These are phyloP conservation scores for Drosophila picticornis DNA, from an alignment of 2,888 invertebrate species.

Conservation along the genomic window DNA sequence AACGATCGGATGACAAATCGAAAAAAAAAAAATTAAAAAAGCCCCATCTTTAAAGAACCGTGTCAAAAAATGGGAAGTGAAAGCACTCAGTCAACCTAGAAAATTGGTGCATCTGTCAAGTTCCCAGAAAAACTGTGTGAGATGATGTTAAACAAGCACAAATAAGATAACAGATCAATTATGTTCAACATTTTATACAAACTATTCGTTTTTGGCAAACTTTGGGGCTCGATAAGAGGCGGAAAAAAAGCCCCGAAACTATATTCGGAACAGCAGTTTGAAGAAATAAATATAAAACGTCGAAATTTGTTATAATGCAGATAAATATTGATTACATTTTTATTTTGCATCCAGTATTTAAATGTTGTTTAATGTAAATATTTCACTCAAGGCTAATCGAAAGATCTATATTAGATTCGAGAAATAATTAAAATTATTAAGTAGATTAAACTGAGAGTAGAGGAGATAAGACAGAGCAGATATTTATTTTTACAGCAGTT, in stretches of 20 bases:
- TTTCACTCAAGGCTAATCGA: neutral
- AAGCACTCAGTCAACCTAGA: slow-evolving; percentile 23
- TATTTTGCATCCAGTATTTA: neutral
- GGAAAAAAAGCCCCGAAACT: neutral
- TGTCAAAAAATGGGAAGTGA: slow-evolving; percentile 5
- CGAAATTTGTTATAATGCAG: neutral
- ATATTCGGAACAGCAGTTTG: neutral
- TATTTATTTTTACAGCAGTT: slow-evolving; percentile 28
- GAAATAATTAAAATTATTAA: neutral
- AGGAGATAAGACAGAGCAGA: neutral
- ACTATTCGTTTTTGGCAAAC: slow-evolving; percentile 22
- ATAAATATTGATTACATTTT: neutral
- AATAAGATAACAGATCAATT: slow-evolving; percentile 41
- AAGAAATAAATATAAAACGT: neutral
- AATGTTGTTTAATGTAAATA: neutral
- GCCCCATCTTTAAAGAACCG: neutral
- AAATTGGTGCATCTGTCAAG: slow-evolving; percentile 3
- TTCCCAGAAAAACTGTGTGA: slow-evolving; percentile 32
- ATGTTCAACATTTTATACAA: slow-evolving; percentile 19
- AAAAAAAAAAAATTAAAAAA: slow-evolving; percentile 4
- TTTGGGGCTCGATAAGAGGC: slow-evolving; percentile 33
- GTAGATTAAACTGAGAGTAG: neutral
- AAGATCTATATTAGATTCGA: neutral
- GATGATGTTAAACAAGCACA: slow-evolving; percentile 36
- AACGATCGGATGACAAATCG: slow-evolving; percentile 30